A percentile compares a stretch with the other conserved stretches of the same genome.
phyloP scores from a whole-genome alignment of 1,140 invertebrate species.

The Tetramorium parvispinum region DNA sequence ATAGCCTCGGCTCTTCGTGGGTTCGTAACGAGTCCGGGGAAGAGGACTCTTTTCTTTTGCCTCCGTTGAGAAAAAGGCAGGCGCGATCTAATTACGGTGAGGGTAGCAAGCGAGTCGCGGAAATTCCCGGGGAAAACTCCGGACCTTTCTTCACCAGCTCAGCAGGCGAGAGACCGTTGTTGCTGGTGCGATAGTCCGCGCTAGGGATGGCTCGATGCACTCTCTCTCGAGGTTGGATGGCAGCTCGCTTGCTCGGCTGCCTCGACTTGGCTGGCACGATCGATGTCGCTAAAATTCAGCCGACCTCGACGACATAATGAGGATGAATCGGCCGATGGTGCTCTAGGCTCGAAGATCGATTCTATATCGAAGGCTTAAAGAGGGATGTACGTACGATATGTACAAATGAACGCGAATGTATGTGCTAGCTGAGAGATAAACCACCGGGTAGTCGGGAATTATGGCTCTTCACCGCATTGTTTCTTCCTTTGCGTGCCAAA shows the following conservation, averaged over 20 bases:
- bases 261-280: slow-evolving; percentile 36
- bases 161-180: slow-evolving; percentile 35
- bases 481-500: neutral
- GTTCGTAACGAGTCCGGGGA: slow-evolving; percentile 35
- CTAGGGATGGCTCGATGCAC: slow-evolving; percentile 31
- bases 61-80: slow-evolving; percentile 41
- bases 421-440: slow-evolving; percentile 33
- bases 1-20: slow-evolving; percentile 24
- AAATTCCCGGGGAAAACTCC: slow-evolving; percentile 54
- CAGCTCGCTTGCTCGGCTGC: neutral
- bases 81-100: slow-evolving; percentile 53
- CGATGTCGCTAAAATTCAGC: slow-evolving; percentile 53
- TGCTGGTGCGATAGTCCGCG: slow-evolving; percentile 38
- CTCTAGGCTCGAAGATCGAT: neutral
- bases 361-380: slow-evolving; percentile 7
- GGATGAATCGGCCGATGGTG: slow-evolving; percentile 57
- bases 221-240: slow-evolving; percentile 30
- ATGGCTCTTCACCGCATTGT: neutral
- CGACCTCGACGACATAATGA: slow-evolving; percentile 50
- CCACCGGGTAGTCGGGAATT: slow-evolving; percentile 17
- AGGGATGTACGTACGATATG: neutral
- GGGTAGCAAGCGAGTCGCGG: slow-evolving; percentile 37
- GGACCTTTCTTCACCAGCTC: slow-evolving; percentile 42
- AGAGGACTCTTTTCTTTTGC: slow-evolving; percentile 40
- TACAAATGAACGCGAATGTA: slow-evolving; percentile 50